Evolutionary conservation across 2,113 vertebrate species (phyloP), one percentile per base, ranked within the genome.

Genomic region (Rhea pennata): DNA sequence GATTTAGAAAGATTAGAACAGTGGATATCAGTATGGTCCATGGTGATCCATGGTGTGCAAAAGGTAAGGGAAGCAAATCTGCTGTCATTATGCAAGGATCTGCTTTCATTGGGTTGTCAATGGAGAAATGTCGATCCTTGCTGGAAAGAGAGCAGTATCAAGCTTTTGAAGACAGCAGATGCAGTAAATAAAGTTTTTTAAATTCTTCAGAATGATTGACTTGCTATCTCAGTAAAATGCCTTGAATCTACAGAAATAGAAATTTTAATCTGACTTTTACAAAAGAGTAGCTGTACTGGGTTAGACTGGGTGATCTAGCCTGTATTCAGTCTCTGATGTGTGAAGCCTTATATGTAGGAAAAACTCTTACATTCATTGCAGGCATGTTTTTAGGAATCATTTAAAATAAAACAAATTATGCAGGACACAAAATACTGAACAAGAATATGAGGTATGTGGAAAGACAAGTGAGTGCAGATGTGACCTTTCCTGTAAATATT

Each of bases 401-500:
- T 94, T 23, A 93, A 78, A 91, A n/a, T 36, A 84, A 81, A 84
- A 33, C 19, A 46, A 75, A 40, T 36, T 36, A 36, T 76, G 44
- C 10, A 72, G 31, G 59, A 69, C 15, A 16, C 20, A 67, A n/a
- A 86, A 91, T 71, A 44, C 12, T 65, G 7, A 59, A 78, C 16
- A 50, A 59, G 64, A 53, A 6, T 83, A 44, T 16, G 12, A 31
- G 36, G 40, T 46, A 4, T 64, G 12, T 71, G 33, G 70, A 50
- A 59, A 65, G 59, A 33, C 0, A 2, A 77, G 31, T 9, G 2
- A 77, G n/a, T 12, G 3, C 44, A 66, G 61, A 14, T 81, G 21
- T 89, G 66, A 56, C 9, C 15, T 91, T 71, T 66, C 42, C 33
- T 87, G 0, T 65, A 62, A 44, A 39, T 1, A 0, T 44, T 54